Evolutionary conservation across 2,113 vertebrate genomes (phyloP).

Genomic region (Neogobius melanostomus): DNA sequence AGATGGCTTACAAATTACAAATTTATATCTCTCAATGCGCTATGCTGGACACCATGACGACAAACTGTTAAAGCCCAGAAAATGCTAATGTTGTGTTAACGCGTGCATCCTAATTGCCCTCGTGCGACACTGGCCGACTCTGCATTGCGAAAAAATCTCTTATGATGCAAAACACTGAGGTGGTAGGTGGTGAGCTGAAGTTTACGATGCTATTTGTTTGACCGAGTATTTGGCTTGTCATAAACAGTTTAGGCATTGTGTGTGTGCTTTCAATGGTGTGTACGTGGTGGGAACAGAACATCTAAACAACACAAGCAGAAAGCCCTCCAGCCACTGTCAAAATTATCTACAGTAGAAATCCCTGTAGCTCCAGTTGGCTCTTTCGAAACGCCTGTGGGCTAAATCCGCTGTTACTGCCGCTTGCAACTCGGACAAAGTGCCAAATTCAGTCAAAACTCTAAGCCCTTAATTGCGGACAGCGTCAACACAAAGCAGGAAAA

Average conservation of each 20-base stretch:
- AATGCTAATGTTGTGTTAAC: constrained; percentile 34
- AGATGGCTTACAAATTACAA: too few species aligned
- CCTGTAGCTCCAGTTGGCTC: constrained; percentile 48
- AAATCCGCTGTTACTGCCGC: constrained; percentile 45
- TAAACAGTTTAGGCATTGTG: neutral
- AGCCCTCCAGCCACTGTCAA: constrained; percentile 70
- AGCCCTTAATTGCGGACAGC: constrained; percentile 20
- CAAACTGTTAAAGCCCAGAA: constrained; percentile 13
- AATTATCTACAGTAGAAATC: constrained; percentile 61
- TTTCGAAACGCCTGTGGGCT: constrained; percentile 48
- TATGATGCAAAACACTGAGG: constrained; percentile 34
- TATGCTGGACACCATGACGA: too few species aligned
- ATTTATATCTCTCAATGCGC: too few species aligned
- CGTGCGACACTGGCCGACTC: constrained; percentile 36
- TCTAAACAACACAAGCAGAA: constrained; percentile 56
- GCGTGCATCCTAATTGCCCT: constrained; percentile 40
- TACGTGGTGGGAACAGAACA: constrained; percentile 42
- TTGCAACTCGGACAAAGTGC: constrained; percentile 52
- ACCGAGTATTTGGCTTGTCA: neutral
- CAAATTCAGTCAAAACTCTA: constrained; percentile 18
- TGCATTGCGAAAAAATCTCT: constrained; percentile 26
- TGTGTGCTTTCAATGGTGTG: constrained; percentile 21
- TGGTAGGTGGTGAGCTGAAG: constrained; percentile 21
- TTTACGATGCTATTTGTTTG: constrained; percentile 5
- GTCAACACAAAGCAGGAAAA: constrained; percentile 18